A percentile compares a stretch with the other conserved stretches of the same genome.
These are phyloP conservation scores for Oceanites oceanicus DNA, from an alignment of 2,113 vertebrate genomes.

Conservation along the genomic window DNA sequence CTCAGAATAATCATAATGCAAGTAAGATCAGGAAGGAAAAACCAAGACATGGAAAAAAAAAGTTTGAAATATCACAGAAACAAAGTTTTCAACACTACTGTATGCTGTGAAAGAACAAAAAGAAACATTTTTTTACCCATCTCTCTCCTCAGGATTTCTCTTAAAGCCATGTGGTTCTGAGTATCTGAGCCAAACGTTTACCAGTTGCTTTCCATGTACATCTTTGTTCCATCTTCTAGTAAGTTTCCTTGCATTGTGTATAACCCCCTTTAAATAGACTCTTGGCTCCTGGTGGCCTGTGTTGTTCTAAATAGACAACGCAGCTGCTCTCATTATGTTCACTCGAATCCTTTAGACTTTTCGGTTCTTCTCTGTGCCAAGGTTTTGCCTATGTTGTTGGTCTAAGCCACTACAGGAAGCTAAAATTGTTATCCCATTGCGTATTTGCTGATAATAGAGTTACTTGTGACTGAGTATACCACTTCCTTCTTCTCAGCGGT, in stretches of 20 bases:
- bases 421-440: background rate
- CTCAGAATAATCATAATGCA: background rate
- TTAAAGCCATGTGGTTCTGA: background rate
- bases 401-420: background rate
- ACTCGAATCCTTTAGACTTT: background rate
- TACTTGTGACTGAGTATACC: background rate
- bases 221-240: conserved; percentile 28
- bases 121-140: background rate
- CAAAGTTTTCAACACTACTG: background rate
- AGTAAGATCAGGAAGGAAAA: background rate
- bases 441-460: background rate
- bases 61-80: background rate
- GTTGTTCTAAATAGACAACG: conserved; percentile 38
- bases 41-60: fast-evolving
- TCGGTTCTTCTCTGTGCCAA: background rate
- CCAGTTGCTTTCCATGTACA: background rate
- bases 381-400: conserved; percentile 1
- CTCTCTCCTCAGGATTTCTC: background rate
- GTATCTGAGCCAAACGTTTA: background rate
- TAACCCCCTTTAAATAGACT: conserved; percentile 8
- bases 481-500: background rate
- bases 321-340: conserved; percentile 32
- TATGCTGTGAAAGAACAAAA: background rate
- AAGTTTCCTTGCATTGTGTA: conserved; percentile 18
- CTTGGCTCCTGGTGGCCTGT: conserved; percentile 33